Evolutionary conservation across 2,797 vertebrate genomes (phyloP).

Genomic region (Xiphophorus birchmanni): DNA sequence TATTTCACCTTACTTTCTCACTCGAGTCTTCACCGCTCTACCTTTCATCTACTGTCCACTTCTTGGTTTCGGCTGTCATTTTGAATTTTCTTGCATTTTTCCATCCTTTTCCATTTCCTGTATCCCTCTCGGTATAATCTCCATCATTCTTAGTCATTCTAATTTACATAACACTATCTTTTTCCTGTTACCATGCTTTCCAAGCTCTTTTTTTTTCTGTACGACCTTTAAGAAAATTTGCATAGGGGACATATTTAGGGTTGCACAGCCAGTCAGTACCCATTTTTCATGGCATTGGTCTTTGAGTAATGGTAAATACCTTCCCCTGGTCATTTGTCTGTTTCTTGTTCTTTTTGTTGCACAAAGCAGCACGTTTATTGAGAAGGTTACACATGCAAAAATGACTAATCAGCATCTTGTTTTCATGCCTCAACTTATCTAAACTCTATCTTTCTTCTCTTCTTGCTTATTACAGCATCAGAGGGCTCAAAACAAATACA

Average conservation of each 20-base stretch:
- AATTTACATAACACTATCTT: constrained; percentile 75
- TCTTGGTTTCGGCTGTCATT: constrained; percentile 78
- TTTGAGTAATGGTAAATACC: constrained; percentile 82
- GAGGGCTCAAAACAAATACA: constrained; percentile 69
- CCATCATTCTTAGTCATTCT: constrained; percentile 64
- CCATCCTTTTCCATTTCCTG: constrained; percentile 69
- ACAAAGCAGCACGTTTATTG: constrained; percentile 59
- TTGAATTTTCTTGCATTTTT: constrained; percentile 58
- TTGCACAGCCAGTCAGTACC: constrained; percentile 76
- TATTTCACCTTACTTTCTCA: constrained; percentile 59
- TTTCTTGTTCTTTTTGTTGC: constrained; percentile 69
- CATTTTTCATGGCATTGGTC: constrained; percentile 81
- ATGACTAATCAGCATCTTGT: constrained; percentile 72
- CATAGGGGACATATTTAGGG: constrained; percentile 82
- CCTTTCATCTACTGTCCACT: constrained; percentile 75
- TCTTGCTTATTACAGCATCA: constrained; percentile 57
- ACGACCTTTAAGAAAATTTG: constrained; percentile 85
- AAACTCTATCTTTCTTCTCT: constrained; percentile 37
- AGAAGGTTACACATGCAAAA: constrained; percentile 63
- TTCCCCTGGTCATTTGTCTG: constrained; percentile 77
- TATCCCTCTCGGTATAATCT: constrained; percentile 59
- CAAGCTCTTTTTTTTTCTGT: constrained; percentile 64
- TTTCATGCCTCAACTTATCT: constrained; percentile 64
- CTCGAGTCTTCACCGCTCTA: constrained; percentile 48
- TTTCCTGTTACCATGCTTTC: constrained; percentile 68